Conservation (phyloP, 1,140 invertebrate genomes). For the Psilanteris sp. region DNA sequence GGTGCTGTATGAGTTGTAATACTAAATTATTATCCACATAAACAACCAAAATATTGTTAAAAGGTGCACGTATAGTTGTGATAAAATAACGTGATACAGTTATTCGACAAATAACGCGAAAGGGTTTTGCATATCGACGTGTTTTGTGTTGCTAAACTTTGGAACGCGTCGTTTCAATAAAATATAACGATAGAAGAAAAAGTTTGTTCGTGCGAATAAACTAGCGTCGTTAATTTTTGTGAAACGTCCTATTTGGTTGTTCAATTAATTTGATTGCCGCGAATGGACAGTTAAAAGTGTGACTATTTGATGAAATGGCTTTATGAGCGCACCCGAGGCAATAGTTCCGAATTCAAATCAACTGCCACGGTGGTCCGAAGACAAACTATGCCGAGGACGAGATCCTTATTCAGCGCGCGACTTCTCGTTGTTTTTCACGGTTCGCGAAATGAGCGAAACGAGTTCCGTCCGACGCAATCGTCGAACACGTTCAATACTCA, state of each 20-base stretch:
- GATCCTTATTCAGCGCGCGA: constrained; percentile 50
- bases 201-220: background rate
- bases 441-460: constrained; percentile 38
- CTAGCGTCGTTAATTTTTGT: too few relatives aligned
- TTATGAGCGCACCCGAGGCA: constrained; percentile 14
- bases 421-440: constrained; percentile 41
- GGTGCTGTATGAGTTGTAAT: too few relatives aligned
- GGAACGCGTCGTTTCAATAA: constrained; percentile 18
- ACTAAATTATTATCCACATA: constrained; percentile 13
- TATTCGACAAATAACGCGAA: constrained; percentile 38
- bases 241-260: too few relatives aligned
- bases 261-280: too few relatives aligned
- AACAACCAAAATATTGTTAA: constrained; percentile 17
- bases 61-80: constrained; percentile 12
- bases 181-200: constrained; percentile 12
- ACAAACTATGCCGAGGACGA: constrained; percentile 56
- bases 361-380: constrained; percentile 28
- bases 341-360: constrained; percentile 24
- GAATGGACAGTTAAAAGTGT: constrained; percentile 4
- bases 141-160: constrained; percentile 10
- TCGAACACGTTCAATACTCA: constrained; percentile 25
- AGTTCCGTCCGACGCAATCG: constrained; percentile 14
- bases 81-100: constrained; percentile 24
- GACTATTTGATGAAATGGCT: constrained; percentile 13
- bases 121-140: constrained; percentile 10